phyloP scores from a whole-genome alignment of 1,140 invertebrate species.

The Diachasma alloeum region DNA sequence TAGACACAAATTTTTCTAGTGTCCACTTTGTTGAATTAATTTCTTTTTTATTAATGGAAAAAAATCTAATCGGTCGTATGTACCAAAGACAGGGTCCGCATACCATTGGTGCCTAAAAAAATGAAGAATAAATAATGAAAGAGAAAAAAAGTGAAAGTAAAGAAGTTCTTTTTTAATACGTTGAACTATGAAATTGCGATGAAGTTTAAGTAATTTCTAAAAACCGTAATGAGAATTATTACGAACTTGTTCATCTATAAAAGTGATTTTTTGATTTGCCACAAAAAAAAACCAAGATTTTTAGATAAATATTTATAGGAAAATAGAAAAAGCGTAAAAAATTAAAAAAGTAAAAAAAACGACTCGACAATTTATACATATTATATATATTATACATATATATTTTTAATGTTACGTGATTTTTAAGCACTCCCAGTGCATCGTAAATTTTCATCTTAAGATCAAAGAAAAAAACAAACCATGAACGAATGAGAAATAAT shows the following conservation, averaged over 20 bases:
- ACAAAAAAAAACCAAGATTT: constrained; percentile 43
- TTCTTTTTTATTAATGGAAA: constrained; percentile 45
- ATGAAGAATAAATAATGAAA: constrained; percentile 31
- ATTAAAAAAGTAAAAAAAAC: constrained; percentile 60
- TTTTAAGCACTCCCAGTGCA: constrained; percentile 57
- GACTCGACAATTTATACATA: constrained; percentile 64
- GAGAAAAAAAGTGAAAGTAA: constrained; percentile 13
- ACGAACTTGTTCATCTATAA: background rate
- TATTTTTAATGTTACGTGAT: constrained; percentile 66
- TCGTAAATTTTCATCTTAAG: constrained; percentile 34
- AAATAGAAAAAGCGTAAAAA: constrained; percentile 45
- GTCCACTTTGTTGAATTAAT: constrained; percentile 26
- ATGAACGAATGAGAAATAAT: constrained; percentile 4
- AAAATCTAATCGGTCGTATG: constrained; percentile 57
- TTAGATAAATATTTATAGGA: constrained; percentile 56
- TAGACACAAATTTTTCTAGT: constrained; percentile 25
- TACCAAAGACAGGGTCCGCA: constrained; percentile 67
- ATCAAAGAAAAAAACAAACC: background rate
- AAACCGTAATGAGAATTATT: constrained; percentile 12
- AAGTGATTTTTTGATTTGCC: background rate
- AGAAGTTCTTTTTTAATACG: background rate
- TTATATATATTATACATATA: constrained; percentile 57
- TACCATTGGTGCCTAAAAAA: constrained; percentile 66
- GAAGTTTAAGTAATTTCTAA: constrained; percentile 3
- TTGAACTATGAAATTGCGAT: background rate